Evolutionary conservation across 2,113 vertebrate species (phyloP).

Genomic region (Nansenia antarctica): DNA sequence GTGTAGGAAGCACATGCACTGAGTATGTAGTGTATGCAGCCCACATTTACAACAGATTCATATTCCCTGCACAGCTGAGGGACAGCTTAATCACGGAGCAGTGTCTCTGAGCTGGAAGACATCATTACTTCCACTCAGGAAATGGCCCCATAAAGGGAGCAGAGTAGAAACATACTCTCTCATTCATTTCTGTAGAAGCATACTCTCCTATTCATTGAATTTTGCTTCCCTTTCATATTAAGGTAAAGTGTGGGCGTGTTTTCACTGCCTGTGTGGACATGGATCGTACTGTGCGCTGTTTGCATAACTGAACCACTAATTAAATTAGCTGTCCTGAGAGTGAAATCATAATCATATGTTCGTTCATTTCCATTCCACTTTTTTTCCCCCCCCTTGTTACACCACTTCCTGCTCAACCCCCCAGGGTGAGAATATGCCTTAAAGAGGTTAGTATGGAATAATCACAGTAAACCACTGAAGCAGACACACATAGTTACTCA

Average conservation of each 20-base stretch:
- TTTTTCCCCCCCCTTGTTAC: background rate
- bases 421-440: background rate
- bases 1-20: background rate
- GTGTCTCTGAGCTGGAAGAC: background rate
- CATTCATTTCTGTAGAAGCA: background rate
- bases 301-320: constrained; percentile 1
- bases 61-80: background rate
- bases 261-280: background rate
- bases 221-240: background rate
- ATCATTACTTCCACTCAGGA: constrained; percentile 7
- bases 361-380: constrained; percentile 16
- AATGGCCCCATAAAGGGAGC: background rate
- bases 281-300: background rate
- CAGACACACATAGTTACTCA: background rate
- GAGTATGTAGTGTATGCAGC: background rate
- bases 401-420: background rate
- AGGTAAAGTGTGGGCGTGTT: background rate
- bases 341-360: constrained; percentile 32
- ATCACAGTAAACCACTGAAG: background rate
- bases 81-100: constrained; percentile 1
- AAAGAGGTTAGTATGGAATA: background rate
- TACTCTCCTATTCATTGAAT: background rate
- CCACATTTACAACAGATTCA: background rate
- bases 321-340: background rate
- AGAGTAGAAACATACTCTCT: background rate